Evolutionary conservation across 2,797 vertebrate genomes (phyloP).

Genomic region (Mormyrops boulengeri): DNA sequence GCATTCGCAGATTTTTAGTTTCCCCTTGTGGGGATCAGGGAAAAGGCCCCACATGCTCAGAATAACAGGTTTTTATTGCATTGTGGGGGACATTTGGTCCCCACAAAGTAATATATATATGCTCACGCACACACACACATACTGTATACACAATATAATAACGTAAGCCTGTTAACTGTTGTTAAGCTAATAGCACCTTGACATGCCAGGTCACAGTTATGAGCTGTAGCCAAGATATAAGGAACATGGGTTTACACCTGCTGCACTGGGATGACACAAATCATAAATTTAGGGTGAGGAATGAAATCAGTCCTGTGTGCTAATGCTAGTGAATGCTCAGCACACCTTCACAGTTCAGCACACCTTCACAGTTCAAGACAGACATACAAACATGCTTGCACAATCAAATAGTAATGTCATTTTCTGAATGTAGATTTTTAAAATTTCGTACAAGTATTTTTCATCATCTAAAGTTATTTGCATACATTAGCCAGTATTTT

Average conservation of each 20-base stretch:
- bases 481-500: background rate
- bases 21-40: background rate
- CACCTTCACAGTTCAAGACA: background rate
- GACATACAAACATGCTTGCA: background rate
- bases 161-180: background rate
- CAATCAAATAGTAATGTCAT: background rate
- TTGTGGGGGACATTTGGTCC: background rate
- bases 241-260: background rate
- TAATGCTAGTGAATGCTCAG: background rate
- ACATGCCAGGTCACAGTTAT: background rate
- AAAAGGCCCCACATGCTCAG: background rate
- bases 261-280: background rate
- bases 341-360: background rate
- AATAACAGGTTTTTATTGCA: background rate
- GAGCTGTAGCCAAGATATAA: background rate
- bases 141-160: background rate
- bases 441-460: background rate
- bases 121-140: background rate
- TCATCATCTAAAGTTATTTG: background rate
- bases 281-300: background rate
- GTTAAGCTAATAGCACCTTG: background rate
- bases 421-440: background rate
- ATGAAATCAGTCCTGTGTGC: background rate
- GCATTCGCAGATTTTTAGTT: background rate
- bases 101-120: too few relatives aligned